Percentiles rank a stretch among this genome's conserved stretches.
Evolutionary conservation across 92 coral and sea anemone genomes (phyloP).

Genomic region (Isaurus tuberculatus): DNA sequence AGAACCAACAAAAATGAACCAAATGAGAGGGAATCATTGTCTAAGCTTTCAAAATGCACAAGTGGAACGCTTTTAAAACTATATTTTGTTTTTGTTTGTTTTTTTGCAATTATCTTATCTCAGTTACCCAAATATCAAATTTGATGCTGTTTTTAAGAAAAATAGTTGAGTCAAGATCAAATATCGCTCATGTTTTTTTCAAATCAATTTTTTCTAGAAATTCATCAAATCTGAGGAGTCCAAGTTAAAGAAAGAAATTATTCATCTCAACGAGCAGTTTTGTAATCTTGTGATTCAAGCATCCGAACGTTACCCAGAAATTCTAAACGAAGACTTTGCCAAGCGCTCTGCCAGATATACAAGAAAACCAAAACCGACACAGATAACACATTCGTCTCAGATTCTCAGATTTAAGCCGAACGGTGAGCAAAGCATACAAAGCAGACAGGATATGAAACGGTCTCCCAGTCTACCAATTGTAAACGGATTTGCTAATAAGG

Average conservation of each 20-base stretch:
- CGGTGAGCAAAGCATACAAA: neutral
- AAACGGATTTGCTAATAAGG: neutral
- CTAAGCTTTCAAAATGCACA: too few relatives aligned
- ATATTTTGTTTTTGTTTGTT: too few relatives aligned
- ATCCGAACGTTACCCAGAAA: conserved; percentile 70
- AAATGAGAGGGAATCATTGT: too few relatives aligned
- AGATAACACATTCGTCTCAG: conserved; percentile 25
- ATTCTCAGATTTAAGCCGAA: neutral
- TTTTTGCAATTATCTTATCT: too few relatives aligned
- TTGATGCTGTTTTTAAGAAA: too few relatives aligned
- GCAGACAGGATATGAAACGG: conserved; percentile 2
- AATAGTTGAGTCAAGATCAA: too few relatives aligned
- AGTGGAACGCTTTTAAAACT: too few relatives aligned
- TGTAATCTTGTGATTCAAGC: conserved; percentile 73
- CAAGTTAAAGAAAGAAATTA: conserved; percentile 70
- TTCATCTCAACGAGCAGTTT: conserved; percentile 71
- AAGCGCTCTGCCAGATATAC: conserved; percentile 37
- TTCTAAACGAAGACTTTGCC: conserved; percentile 63
- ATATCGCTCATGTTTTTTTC: neutral
- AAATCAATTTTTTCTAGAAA: conserved; percentile 29
- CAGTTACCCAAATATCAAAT: too few relatives aligned
- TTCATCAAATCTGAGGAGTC: conserved; percentile 71
- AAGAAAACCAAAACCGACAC: conserved; percentile 14
- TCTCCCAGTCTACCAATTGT: conserved; percentile 23
- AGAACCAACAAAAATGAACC: too few relatives aligned